Evolutionary conservation across 2,797 vertebrate genomes (phyloP).

Genomic region (Lindbergichthys nudifrons): DNA sequence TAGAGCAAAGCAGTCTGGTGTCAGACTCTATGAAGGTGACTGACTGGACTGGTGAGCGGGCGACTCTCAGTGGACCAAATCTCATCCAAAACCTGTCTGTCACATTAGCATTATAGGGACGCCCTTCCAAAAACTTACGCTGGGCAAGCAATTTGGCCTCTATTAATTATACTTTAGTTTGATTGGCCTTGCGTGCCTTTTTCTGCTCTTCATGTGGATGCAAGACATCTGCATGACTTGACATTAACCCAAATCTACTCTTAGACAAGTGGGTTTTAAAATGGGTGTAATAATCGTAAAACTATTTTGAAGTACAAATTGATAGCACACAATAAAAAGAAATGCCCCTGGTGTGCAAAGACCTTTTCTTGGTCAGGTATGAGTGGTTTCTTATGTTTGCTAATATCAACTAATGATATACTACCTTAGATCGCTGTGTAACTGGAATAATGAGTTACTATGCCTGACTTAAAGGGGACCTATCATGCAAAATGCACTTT

Average conservation of each 20-base stretch:
- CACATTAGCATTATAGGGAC: slow-evolving; percentile 64
- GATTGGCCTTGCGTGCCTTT: slow-evolving; percentile 42
- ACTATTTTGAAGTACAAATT: no score
- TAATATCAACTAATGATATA: no score
- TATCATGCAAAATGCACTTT: no score
- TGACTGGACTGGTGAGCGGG: slow-evolving; percentile 64
- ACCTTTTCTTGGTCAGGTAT: no score
- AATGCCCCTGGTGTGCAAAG: no score
- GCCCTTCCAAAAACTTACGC: slow-evolving; percentile 53
- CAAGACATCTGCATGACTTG: slow-evolving; percentile 27
- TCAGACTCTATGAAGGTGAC: slow-evolving; percentile 81
- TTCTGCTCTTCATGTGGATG: slow-evolving; percentile 21
- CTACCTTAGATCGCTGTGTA: no score
- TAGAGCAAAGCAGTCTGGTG: slow-evolving; percentile 72
- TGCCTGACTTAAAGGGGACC: no score
- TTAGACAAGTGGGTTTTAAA: not conserved
- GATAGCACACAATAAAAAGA: no score
- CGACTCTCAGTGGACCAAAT: slow-evolving; percentile 68
- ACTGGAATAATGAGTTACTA: no score
- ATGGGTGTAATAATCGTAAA: no score
- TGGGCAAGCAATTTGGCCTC: slow-evolving; percentile 41
- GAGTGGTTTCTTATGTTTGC: no score
- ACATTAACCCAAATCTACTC: slow-evolving; percentile 11
- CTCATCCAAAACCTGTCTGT: slow-evolving; percentile 69
- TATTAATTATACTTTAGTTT: slow-evolving; percentile 57